phyloP scores from a whole-genome alignment of 2,797 vertebrate species.

The Molossus alvarezi region DNA sequence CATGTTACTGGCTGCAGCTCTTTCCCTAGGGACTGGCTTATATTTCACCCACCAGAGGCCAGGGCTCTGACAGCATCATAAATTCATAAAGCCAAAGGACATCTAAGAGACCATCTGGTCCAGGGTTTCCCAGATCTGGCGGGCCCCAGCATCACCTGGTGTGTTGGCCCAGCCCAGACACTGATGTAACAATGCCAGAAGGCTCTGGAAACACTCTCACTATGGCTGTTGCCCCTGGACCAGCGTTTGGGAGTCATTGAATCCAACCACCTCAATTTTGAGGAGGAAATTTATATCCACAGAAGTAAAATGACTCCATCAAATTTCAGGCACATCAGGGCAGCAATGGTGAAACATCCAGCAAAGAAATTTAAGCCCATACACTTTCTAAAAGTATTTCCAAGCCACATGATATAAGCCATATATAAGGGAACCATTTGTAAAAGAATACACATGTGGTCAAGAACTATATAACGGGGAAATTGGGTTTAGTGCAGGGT shows the following conservation, averaged over 20 bases:
- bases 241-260: not conserved
- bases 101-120: slow-evolving; percentile 7
- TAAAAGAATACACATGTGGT: not conserved
- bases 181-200: not conserved
- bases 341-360: not conserved
- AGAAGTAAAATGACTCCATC: slow-evolving; percentile 32
- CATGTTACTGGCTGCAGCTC: not conserved
- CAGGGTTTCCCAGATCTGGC: slow-evolving; percentile 15
- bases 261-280: slow-evolving; percentile 11
- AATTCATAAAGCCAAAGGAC: not conserved
- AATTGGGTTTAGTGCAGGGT: not conserved
- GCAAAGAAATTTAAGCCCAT: not conserved
- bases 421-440: not conserved
- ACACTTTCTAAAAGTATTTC: slow-evolving; percentile 45
- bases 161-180: not conserved
- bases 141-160: not conserved
- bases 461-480: not conserved
- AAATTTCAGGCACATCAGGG: not conserved
- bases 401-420: not conserved
- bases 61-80: not conserved
- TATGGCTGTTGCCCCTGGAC: not conserved
- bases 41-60: not conserved
- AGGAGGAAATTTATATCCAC: slow-evolving; percentile 50
- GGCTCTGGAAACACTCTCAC: not conserved
- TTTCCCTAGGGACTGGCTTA: not conserved